These are phyloP conservation scores for Deroptyus accipitrinus DNA, from an alignment of 2,113 vertebrate species.

Conservation along the genomic window DNA sequence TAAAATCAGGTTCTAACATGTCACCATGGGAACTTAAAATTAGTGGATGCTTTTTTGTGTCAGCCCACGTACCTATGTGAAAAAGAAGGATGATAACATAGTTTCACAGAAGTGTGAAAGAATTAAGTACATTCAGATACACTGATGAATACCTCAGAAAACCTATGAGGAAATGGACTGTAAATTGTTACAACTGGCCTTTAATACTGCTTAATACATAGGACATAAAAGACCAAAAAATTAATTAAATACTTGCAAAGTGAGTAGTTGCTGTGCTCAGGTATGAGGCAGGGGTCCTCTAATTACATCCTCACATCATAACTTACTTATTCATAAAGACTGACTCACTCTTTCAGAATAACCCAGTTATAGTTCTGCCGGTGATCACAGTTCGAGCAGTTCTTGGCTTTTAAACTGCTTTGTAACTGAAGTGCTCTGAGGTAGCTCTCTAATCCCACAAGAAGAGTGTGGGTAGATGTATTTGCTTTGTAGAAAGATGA, in stretches of 20 bases:
- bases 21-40: background rate
- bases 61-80: background rate
- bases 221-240: background rate
- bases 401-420: background rate
- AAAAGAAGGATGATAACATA: background rate
- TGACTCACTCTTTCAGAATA: background rate
- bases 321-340: background rate
- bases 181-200: background rate
- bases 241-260: background rate
- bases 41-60: background rate
- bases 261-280: background rate
- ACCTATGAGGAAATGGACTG: background rate
- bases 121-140: background rate
- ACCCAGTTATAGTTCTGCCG: background rate
- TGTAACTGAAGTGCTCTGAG: accelerated
- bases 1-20: background rate
- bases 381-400: background rate
- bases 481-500: accelerated
- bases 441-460: accelerated
- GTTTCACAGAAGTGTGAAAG: background rate
- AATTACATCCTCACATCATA: constrained; percentile 13
- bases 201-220: constrained; percentile 1
- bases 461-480: accelerated
- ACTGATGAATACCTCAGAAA: background rate
- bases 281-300: constrained; percentile 34